These are phyloP conservation scores for Microctenopoma lineatum DNA, from an alignment of 2,797 vertebrate species.

Conservation along the genomic window DNA sequence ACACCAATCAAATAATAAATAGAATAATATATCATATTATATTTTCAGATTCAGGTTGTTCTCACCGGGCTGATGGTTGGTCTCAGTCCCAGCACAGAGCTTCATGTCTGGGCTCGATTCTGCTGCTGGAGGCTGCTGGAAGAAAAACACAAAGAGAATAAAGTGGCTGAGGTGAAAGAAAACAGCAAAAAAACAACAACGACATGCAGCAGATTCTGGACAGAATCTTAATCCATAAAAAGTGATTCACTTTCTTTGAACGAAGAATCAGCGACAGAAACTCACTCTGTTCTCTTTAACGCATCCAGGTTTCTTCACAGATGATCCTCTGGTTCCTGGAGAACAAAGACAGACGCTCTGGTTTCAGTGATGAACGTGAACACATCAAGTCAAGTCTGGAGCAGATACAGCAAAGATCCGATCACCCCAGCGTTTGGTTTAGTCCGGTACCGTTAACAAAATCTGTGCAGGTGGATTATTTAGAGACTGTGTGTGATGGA, in stretches of 20 bases:
- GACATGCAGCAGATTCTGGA: too few species aligned
- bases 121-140: background rate
- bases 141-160: background rate
- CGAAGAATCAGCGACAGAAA: background rate
- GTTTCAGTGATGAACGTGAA: background rate
- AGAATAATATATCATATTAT: too few species aligned
- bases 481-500: too few species aligned
- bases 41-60: background rate
- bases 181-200: too few species aligned
- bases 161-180: background rate
- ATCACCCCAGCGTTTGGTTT: too few species aligned
- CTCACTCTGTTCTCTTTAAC: conserved; percentile 30
- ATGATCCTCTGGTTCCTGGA: background rate
- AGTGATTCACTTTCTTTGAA: too few species aligned
- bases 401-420: too few species aligned
- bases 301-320: background rate
- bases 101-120: background rate
- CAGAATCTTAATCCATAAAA: too few species aligned
- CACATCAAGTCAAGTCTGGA: too few species aligned
- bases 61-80: conserved; percentile 11
- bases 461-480: too few species aligned
- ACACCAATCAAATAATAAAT: too few species aligned
- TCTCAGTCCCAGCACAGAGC: background rate
- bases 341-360: background rate
- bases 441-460: too few species aligned